phyloP scores from a whole-genome alignment of 2,888 invertebrate species.

The Julus scanicus region DNA sequence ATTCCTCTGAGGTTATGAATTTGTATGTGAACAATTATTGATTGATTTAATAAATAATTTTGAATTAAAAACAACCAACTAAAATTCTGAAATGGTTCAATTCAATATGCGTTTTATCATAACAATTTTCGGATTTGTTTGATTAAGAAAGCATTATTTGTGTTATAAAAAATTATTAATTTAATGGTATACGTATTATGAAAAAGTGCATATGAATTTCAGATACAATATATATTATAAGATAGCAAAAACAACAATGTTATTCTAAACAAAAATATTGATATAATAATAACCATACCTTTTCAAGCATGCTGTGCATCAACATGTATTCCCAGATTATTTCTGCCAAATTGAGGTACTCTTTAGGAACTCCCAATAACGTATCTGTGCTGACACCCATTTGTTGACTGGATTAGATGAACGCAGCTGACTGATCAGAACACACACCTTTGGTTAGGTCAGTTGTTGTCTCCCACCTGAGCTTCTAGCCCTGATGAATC shows the following conservation, averaged over 20 bases:
- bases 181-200: background rate
- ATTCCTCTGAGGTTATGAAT: too few species aligned
- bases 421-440: background rate
- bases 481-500: background rate
- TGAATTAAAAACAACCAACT: too few species aligned
- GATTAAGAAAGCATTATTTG: too few species aligned
- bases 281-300: slow-evolving; percentile 32
- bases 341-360: slow-evolving; percentile 53
- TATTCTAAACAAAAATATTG: background rate
- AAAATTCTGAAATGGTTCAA: too few species aligned
- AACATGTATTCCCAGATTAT: slow-evolving; percentile 58
- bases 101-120: too few species aligned
- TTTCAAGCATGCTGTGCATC: slow-evolving; percentile 54
- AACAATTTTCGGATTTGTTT: too few species aligned
- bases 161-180: too few species aligned
- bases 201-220: background rate
- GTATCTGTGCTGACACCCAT: slow-evolving; percentile 12
- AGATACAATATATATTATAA: background rate
- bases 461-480: background rate
- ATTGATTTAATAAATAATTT: too few species aligned
- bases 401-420: background rate
- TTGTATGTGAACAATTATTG: too few species aligned
- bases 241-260: too few species aligned
- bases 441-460: background rate
- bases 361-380: slow-evolving; percentile 13